These are phyloP conservation scores for Etheostoma perlongum DNA, from an alignment of 2,797 vertebrate genomes.

Conservation along the genomic window DNA sequence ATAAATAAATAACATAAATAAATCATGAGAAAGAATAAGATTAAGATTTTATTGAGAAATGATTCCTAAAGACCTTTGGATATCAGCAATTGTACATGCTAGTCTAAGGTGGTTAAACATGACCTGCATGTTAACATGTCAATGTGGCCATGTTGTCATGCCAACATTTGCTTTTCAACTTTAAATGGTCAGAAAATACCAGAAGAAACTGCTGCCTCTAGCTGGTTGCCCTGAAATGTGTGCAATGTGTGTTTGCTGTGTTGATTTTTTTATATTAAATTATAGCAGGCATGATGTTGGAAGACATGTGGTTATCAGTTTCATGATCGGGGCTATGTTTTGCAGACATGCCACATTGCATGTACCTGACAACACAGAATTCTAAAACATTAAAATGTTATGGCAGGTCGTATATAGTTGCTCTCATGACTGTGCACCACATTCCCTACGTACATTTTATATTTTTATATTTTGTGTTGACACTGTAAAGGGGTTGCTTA, in stretches of 20 bases:
- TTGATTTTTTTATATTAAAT: constrained; percentile 1
- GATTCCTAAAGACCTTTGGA: too few relatives aligned
- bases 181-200: neutral
- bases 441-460: too few relatives aligned
- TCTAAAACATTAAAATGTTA: neutral
- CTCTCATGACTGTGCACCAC: too few relatives aligned
- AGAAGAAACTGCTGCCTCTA: neutral
- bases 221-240: neutral
- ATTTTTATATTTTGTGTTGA: too few relatives aligned
- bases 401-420: neutral
- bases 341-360: neutral
- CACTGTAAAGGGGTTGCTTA: too few relatives aligned
- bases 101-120: neutral
- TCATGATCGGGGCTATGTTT: neutral
- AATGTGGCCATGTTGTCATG: neutral
- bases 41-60: too few relatives aligned
- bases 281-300: neutral
- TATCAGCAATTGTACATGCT: neutral
- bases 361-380: neutral
- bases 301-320: constrained; percentile 1
- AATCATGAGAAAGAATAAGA: too few relatives aligned
- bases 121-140: neutral
- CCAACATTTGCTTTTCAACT: too few relatives aligned
- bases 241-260: neutral
- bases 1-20: too few relatives aligned